phyloP scores from a whole-genome alignment of 30 jellyfish, hydroid and myxozoan species.

The Pelagia noctiluca region DNA sequence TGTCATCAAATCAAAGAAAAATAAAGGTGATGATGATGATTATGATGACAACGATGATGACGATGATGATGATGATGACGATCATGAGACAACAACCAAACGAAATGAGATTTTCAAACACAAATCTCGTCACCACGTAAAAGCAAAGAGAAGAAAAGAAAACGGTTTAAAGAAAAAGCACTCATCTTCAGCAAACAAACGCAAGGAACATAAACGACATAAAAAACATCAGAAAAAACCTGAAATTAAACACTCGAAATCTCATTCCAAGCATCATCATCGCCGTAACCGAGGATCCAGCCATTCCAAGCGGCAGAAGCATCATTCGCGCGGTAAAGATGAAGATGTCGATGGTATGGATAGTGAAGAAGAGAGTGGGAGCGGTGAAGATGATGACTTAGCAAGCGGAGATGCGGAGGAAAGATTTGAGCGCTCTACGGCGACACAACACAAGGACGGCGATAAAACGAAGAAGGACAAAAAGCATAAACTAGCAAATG shows the following conservation, averaged over 20 bases:
- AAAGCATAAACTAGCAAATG: neutral
- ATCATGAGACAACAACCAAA: no score
- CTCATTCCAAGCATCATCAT: neutral
- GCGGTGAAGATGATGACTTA: slow-evolving; percentile 14
- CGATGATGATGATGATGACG: slow-evolving; percentile 55
- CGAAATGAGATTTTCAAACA: no score
- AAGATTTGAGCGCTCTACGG: slow-evolving; percentile 61
- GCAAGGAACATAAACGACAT: neutral
- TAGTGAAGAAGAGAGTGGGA: slow-evolving; percentile 40
- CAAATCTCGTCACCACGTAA: no score
- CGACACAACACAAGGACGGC: slow-evolving; percentile 3
- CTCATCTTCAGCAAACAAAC: no score
- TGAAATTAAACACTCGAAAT: neutral
- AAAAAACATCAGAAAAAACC: neutral
- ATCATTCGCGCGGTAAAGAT: slow-evolving; percentile 21
- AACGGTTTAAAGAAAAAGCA: no score
- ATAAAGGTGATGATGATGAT: slow-evolving; percentile 27
- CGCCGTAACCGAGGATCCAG: neutral
- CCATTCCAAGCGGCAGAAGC: slow-evolving; percentile 1
- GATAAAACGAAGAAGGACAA: slow-evolving; percentile 19
- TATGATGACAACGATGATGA: slow-evolving; percentile 21
- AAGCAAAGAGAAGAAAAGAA: no score
- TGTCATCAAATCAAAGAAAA: neutral
- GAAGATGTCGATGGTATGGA: neutral
- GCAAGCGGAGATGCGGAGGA: slow-evolving; percentile 21